Evolutionary conservation across 2,888 invertebrate species (phyloP).

Genomic region (Lasius fuliginosus): DNA sequence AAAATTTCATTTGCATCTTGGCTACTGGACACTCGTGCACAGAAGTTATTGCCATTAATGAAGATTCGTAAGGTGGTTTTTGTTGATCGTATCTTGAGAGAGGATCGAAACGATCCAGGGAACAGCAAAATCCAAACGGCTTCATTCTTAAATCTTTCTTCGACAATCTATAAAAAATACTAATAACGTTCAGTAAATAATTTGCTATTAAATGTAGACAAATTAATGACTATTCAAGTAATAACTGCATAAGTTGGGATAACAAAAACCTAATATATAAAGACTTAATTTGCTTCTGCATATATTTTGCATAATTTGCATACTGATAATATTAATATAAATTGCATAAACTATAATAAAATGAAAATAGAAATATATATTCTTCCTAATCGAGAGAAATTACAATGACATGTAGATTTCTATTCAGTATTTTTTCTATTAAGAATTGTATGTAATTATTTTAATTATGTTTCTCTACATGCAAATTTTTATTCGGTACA

Average conservation of each 20-base stretch:
- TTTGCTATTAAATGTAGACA: not conserved
- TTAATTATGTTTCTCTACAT: not conserved
- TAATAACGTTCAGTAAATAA: not conserved
- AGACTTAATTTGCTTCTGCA: not conserved
- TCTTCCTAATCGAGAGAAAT: not conserved
- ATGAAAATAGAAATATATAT: not conserved
- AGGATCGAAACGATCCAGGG: conserved; percentile 62
- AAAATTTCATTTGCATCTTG: conserved; percentile 64
- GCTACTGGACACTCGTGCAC: conserved; percentile 69
- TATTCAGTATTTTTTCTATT: not conserved
- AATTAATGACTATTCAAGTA: not conserved
- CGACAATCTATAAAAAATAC: conserved; percentile 5
- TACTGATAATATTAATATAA: not conserved
- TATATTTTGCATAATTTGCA: too few species aligned
- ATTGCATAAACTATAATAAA: conserved; percentile 12
- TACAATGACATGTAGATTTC: not conserved
- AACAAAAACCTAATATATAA: not conserved
- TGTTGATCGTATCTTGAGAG: conserved; percentile 64
- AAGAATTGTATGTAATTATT: conserved; percentile 6
- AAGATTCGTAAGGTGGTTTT: conserved; percentile 57
- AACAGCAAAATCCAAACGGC: conserved; percentile 73
- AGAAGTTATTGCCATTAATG: conserved; percentile 50
- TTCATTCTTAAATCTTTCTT: conserved; percentile 40
- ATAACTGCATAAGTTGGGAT: not conserved
- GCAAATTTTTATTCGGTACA: not conserved